Evolutionary conservation across 2,797 vertebrate species (phyloP).

Genomic region (Fratercula arctica): DNA sequence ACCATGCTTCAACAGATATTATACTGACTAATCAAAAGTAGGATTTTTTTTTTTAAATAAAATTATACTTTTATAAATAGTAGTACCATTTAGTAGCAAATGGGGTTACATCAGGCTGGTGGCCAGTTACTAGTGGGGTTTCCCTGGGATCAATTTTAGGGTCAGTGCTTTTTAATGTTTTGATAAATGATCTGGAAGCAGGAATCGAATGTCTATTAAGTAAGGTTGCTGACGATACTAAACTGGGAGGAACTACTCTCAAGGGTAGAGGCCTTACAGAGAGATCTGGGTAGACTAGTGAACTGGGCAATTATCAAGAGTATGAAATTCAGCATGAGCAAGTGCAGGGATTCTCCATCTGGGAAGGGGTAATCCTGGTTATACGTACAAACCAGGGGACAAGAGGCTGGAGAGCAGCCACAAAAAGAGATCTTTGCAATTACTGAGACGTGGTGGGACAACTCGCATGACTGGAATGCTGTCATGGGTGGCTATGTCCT

Average conservation of each 20-base stretch:
- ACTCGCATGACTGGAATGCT: too few relatives aligned
- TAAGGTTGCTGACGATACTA: background rate
- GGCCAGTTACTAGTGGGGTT: background rate
- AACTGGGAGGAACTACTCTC: background rate
- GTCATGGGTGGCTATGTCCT: too few relatives aligned
- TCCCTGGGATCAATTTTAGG: background rate
- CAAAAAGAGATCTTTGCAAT: too few relatives aligned
- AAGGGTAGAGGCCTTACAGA: background rate
- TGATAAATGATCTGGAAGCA: background rate
- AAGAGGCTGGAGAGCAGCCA: background rate
- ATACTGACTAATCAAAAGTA: background rate
- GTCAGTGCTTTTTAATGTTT: background rate
- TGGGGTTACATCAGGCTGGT: background rate
- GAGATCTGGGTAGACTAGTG: too few relatives aligned
- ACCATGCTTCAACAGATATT: background rate
- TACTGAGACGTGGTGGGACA: too few relatives aligned
- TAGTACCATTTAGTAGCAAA: background rate
- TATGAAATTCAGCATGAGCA: background rate
- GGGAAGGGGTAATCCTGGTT: background rate
- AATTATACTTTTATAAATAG: background rate
- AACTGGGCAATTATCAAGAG: background rate
- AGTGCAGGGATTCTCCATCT: background rate
- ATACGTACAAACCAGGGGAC: accelerated
- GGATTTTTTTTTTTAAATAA: background rate
- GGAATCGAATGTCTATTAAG: background rate